Base-by-base conservation (phyloP, 2,888 invertebrate genomes). In the Nephrotoma guestfalica region DNA sequence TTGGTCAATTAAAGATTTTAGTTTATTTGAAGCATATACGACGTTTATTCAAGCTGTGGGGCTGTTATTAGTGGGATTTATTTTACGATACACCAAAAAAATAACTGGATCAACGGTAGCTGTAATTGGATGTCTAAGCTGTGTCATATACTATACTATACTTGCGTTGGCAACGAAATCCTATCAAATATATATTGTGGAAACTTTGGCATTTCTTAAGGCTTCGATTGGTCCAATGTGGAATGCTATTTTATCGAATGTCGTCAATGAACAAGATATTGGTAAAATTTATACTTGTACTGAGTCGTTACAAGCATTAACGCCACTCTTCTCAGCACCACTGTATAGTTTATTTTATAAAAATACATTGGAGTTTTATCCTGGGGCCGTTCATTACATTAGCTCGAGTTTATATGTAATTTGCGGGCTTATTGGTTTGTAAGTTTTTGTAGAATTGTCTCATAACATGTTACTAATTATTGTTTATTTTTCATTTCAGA, bases 1-100 rank as follows among this genome's bases (percentile, higher is more conserved):
- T 40, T 87, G 87, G 87, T 83, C 86, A 5, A 43, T 86, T 11
- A 41, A 84, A 11, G 84, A 87, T 0, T 41, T 43, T 15, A 86
- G 51, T 41, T 42, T 84, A 15, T 86, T 43, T 83, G 71, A 85
- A 84, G 84, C 41, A 6, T 42, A 41, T 9, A 42, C 41, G 41
- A 84, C 42, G 7, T 42, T 41, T 45, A 42, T 86, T n/a, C 84
- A 84, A 84, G 84, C 42, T 18, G 41, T 84, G 0, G 84, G 84
- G n/a, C 11, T 40, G 9, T 41, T 40, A 30, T 7, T 86, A 5
- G 42, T 40, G 6, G 40, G 51, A 30, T 57, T 9, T 30, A 9
- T 15, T 41, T 84, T 84, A 84, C 84, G 84, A 41, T 5, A 15
- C 13, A 15, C 15, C 0, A 42, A 42, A 15, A 84, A 84, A 84